These are phyloP conservation scores for Smittia sp. DNA, from an alignment of 2,888 invertebrate species.

Conservation along the genomic window DNA sequence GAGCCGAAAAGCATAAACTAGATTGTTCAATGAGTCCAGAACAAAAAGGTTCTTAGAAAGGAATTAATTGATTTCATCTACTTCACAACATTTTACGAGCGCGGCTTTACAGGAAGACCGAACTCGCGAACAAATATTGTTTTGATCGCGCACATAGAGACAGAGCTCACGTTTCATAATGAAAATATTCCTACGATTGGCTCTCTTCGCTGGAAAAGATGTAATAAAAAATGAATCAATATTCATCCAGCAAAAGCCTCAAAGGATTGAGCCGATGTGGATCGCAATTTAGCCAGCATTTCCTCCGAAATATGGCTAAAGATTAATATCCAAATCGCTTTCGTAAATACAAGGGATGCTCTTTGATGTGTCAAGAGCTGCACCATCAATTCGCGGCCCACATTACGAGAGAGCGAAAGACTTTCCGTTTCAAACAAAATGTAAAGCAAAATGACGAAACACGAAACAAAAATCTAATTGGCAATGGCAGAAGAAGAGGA, in stretches of 20 bases:
- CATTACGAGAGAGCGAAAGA: neutral
- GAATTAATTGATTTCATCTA: neutral
- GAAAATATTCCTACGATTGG: neutral
- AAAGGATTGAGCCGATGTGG: neutral
- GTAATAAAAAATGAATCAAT: constrained; percentile 28
- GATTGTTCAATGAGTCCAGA: too few relatives aligned
- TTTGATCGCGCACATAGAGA: constrained; percentile 7
- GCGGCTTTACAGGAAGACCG: neutral
- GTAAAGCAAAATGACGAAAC: neutral
- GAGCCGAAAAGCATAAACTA: neutral
- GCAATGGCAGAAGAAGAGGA: neutral
- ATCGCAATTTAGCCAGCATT: neutral
- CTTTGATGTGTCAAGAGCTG: neutral
- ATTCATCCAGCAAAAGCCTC: neutral
- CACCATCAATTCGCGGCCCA: neutral
- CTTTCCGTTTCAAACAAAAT: neutral
- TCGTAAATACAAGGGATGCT: neutral
- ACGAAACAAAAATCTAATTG: constrained; percentile 2
- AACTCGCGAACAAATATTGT: neutral
- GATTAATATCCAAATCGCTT: constrained; percentile 2
- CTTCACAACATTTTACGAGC: constrained; percentile 14
- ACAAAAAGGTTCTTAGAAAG: constrained; percentile 1
- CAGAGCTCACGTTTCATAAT: neutral
- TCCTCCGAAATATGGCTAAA: neutral
- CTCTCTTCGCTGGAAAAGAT: neutral